A percentile compares a stretch with the other conserved stretches of the same genome.
Conservation (phyloP, 2,113 vertebrate genomes). For the Sceloporus undulatus region DNA sequence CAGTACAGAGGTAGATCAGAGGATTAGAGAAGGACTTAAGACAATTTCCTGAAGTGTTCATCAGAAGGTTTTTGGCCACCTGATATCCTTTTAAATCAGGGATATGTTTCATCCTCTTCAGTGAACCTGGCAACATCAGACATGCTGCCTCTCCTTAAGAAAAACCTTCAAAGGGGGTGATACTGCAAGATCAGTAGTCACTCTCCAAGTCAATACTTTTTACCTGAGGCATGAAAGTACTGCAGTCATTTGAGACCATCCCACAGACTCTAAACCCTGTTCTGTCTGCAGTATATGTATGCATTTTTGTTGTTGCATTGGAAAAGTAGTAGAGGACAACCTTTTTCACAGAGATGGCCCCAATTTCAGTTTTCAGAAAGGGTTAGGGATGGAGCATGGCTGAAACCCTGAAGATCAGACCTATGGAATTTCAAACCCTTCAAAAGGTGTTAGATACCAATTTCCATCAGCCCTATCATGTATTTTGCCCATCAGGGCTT, state of each 20-base stretch:
- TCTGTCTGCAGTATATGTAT: not conserved
- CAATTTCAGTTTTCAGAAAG: not conserved
- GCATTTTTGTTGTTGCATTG: not conserved
- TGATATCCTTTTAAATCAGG: slow-evolving; percentile 37
- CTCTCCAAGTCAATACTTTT: not conserved
- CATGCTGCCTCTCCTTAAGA: not conserved
- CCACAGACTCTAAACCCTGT: not conserved
- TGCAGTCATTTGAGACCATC: not conserved
- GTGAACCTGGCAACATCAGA: slow-evolving; percentile 8
- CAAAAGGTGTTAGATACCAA: too few species aligned
- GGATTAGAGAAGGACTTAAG: slow-evolving; percentile 21
- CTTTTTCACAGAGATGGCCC: not conserved
- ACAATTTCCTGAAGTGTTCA: slow-evolving; percentile 35
- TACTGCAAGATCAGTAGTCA: slow-evolving; percentile 15
- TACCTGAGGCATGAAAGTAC: slow-evolving; percentile 21
- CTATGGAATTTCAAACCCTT: not conserved
- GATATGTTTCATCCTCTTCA: slow-evolving; percentile 30
- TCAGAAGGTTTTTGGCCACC: slow-evolving; percentile 8
- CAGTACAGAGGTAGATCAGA: slow-evolving; percentile 53
- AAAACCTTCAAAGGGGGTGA: slow-evolving; percentile 15
- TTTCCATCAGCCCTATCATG: too few species aligned
- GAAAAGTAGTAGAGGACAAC: not conserved
- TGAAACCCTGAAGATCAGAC: not conserved
- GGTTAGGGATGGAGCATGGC: not conserved
- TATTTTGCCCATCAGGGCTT: too few species aligned